Percentiles rank a stretch among this genome's conserved stretches.
Conservation (phyloP, 92 coral and sea anemone species). For the Zoanthus sociatus region DNA sequence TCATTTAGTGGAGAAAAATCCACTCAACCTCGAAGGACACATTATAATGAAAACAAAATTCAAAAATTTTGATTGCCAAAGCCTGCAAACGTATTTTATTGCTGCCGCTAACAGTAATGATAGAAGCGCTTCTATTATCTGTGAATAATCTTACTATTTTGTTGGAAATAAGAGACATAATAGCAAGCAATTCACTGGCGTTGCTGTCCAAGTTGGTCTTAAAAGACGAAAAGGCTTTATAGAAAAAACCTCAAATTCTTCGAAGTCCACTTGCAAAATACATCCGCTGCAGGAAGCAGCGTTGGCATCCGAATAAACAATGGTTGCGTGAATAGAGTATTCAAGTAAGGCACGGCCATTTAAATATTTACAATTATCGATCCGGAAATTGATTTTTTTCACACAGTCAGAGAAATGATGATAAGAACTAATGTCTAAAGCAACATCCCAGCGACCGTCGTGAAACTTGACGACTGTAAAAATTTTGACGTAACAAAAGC, state of each 20-base stretch:
- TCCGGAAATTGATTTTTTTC: no score
- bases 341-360: no score
- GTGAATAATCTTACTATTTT: not conserved
- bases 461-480: not conserved
- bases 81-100: constrained; percentile 40
- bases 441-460: not conserved
- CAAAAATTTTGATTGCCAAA: constrained; percentile 9
- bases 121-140: constrained; percentile 48
- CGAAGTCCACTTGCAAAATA: constrained; percentile 14
- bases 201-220: constrained; percentile 27
- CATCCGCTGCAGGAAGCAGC: not conserved
- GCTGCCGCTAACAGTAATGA: constrained; percentile 49
- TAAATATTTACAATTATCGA: no score
- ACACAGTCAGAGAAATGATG: not conserved
- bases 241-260: constrained; percentile 32
- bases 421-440: not conserved
- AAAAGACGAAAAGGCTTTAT: not conserved
- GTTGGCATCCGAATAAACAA: not conserved
- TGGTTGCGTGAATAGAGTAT: no score
- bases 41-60: no score
- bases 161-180: constrained; percentile 30
- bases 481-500: not conserved
- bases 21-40: not conserved
- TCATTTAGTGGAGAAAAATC: no score
- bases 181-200: constrained; percentile 23